Evolutionary conservation across 1,140 invertebrate genomes (phyloP).

Genomic region (Steinernema khuongi): DNA sequence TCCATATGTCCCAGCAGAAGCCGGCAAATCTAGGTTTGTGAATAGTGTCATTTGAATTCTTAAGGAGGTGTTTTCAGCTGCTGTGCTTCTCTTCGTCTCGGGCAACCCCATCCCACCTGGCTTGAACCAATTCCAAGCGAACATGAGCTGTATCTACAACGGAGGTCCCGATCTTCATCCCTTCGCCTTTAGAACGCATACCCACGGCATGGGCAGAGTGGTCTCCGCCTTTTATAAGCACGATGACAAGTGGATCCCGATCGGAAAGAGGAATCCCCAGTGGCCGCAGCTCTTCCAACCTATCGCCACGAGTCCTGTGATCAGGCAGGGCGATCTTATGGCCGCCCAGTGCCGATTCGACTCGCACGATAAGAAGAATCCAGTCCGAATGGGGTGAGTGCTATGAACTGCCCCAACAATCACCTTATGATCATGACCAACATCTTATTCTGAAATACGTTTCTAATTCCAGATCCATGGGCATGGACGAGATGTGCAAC

Average conservation of each 20-base stretch:
- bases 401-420: too few species aligned
- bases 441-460: constrained; percentile 19
- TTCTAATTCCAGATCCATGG: constrained; percentile 42
- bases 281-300: constrained; percentile 58
- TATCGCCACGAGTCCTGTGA: constrained; percentile 33
- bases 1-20: constrained; percentile 25
- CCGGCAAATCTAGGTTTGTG: constrained; percentile 28
- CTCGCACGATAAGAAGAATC: constrained; percentile 49
- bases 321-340: constrained; percentile 53
- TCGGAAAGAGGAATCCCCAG: constrained; percentile 59
- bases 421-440: neutral
- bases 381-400: constrained; percentile 49
- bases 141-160: constrained; percentile 49
- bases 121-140: constrained; percentile 38
- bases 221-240: constrained; percentile 56
- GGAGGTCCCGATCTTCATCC: constrained; percentile 51
- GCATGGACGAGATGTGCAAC: constrained; percentile 59
- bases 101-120: constrained; percentile 52
- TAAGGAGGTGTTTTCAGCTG: constrained; percentile 36
- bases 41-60: neutral
- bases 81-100: constrained; percentile 52
- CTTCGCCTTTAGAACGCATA: constrained; percentile 59
- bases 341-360: constrained; percentile 55
- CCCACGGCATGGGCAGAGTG: constrained; percentile 56
- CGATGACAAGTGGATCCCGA: constrained; percentile 51